These are phyloP conservation scores for Chelonoidis abingdonii DNA, from an alignment of 2,113 vertebrate genomes.

Conservation along the genomic window DNA sequence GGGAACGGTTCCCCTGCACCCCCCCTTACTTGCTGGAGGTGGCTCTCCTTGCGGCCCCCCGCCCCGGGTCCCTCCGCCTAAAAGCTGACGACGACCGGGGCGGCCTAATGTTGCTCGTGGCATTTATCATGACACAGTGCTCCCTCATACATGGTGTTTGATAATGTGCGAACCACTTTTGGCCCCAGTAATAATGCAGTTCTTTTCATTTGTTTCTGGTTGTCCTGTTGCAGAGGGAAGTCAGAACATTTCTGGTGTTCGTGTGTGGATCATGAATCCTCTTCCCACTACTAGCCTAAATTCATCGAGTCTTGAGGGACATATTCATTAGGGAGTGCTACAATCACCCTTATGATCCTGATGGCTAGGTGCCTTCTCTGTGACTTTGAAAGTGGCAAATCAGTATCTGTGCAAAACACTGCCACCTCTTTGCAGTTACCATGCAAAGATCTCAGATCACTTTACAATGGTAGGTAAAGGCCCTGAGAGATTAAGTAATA, in stretches of 20 bases:
- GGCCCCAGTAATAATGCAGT: neutral
- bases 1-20: too few species aligned
- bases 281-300: neutral
- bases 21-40: too few species aligned
- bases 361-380: neutral
- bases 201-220: neutral
- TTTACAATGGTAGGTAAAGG: neutral
- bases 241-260: neutral
- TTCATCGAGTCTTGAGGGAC: neutral
- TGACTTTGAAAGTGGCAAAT: neutral
- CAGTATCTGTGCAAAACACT: neutral
- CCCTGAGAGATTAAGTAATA: neutral
- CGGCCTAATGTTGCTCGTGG: neutral
- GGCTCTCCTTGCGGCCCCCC: too few species aligned
- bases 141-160: neutral
- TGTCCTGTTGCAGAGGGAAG: neutral
- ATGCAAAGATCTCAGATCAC: neutral
- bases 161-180: neutral
- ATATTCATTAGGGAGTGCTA: neutral
- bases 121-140: neutral
- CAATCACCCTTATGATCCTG: neutral
- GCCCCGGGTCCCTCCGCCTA: too few species aligned
- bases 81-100: too few species aligned
- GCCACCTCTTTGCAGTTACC: neutral
- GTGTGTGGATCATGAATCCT: neutral